Conservation (phyloP, 2,113 vertebrate genomes). For the Ranitomeya variabilis region DNA sequence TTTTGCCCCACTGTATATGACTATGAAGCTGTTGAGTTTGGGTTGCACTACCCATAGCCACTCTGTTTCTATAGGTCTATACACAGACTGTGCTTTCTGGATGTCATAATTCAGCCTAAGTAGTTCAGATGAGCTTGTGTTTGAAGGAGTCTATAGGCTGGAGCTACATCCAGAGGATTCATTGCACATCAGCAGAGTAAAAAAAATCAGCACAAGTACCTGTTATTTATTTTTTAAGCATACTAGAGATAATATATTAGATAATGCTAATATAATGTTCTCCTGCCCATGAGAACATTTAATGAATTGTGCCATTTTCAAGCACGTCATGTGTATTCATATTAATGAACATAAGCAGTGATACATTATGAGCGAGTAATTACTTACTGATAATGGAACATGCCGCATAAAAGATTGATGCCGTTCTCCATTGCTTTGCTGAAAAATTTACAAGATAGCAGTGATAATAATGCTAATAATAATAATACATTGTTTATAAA, state of each 20-base stretch:
- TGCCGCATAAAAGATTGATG: not conserved
- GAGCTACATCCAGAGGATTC: no score
- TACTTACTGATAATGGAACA: constrained; percentile 18
- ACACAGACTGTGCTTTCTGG: no score
- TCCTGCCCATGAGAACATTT: constrained; percentile 3
- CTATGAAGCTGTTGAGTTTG: no score
- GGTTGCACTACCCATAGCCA: no score
- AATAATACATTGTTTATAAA: not conserved
- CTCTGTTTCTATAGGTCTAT: no score
- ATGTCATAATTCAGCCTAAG: no score
- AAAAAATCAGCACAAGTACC: no score
- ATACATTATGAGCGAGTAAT: constrained; percentile 33
- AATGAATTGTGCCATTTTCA: constrained; percentile 35
- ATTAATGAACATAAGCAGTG: constrained; percentile 31
- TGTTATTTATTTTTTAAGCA: no score
- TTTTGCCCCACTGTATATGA: no score
- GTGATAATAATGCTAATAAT: not conserved
- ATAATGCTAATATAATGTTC: not conserved
- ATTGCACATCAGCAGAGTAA: no score
- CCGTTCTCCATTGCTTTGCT: not conserved
- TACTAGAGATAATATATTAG: not conserved
- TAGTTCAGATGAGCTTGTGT: no score
- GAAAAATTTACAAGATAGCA: not conserved
- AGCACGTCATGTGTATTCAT: constrained; percentile 26
- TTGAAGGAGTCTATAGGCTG: no score